Evolutionary conservation across 2,113 vertebrate genomes (phyloP).

Genomic region (Corydoras maculifer): DNA sequence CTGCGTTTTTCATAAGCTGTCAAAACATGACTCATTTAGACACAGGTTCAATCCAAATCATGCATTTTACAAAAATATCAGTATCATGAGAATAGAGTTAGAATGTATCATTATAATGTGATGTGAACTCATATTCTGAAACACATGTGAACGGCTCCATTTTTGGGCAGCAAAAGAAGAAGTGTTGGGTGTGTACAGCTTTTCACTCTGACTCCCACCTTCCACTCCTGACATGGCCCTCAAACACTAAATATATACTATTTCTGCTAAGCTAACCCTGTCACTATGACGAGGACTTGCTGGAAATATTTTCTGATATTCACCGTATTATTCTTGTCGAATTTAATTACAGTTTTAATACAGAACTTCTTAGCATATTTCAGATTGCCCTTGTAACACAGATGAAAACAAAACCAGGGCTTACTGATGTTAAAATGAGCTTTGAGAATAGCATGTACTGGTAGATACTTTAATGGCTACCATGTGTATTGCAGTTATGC

Average conservation of each 20-base stretch:
- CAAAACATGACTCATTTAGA: not conserved
- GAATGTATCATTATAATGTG: constrained; percentile 3
- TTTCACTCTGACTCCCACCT: constrained; percentile 11
- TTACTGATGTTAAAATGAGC: constrained; percentile 20
- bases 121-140: constrained; percentile 7
- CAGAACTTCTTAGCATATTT: not conserved
- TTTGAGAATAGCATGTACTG: constrained; percentile 19
- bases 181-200: constrained; percentile 36
- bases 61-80: not conserved
- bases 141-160: not conserved
- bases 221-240: constrained; percentile 2
- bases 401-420: constrained; percentile 2
- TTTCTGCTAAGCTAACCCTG: constrained; percentile 15
- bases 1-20: not conserved
- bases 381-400: not conserved
- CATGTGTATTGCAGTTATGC: constrained; percentile 20
- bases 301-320: not conserved
- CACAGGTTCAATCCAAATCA: not conserved
- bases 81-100: not conserved
- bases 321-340: not conserved
- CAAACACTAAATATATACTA: constrained; percentile 18
- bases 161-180: not conserved
- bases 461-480: constrained; percentile 34
- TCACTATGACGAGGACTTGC: not conserved
- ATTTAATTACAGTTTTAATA: too few relatives aligned